Percentiles rank a stretch among this genome's conserved stretches.
These are phyloP conservation scores for Megalops cyprinoides DNA, from an alignment of 2,797 vertebrate species.

Conservation along the genomic window DNA sequence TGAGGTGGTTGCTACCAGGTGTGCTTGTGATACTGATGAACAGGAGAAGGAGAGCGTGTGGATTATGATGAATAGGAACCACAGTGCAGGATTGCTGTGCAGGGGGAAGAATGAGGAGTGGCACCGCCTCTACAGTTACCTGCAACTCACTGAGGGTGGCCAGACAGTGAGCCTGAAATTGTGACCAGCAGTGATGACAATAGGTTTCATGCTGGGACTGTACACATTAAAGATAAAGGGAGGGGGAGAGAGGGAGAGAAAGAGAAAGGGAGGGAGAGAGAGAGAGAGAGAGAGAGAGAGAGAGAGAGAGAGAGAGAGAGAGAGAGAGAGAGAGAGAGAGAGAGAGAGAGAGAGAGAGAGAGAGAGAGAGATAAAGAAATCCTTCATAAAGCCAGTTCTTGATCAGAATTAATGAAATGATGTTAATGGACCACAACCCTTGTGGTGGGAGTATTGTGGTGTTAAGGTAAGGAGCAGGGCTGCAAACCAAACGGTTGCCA, in stretches of 20 bases:
- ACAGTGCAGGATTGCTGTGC: slow-evolving; percentile 75
- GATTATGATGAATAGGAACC: slow-evolving; percentile 97
- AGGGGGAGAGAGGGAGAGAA: slow-evolving; percentile 74
- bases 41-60: slow-evolving; percentile 80
- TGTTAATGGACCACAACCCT: too few species aligned
- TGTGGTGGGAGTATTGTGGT: too few species aligned
- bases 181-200: too few species aligned
- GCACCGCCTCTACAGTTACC: slow-evolving; percentile 81
- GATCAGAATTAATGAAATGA: too few species aligned
- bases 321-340: slow-evolving; percentile 72
- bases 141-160: slow-evolving; percentile 76
- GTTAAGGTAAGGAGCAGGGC: too few species aligned
- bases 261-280: slow-evolving; percentile 63
- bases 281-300: slow-evolving; percentile 60
- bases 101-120: slow-evolving; percentile 74
- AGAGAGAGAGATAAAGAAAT: slow-evolving; percentile 42
- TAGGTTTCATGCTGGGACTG: too few species aligned
- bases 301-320: slow-evolving; percentile 49
- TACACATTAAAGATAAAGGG: too few species aligned
- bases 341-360: slow-evolving; percentile 66
- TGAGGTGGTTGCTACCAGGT: slow-evolving; percentile 85
- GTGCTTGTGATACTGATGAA: slow-evolving; percentile 93
- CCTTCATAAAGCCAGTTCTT: too few species aligned
- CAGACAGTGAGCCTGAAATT: slow-evolving; percentile 67
- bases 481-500: too few species aligned